Evolutionary conservation across 92 coral and sea anemone genomes (phyloP).

Genomic region (Palythoa caribaeorum): DNA sequence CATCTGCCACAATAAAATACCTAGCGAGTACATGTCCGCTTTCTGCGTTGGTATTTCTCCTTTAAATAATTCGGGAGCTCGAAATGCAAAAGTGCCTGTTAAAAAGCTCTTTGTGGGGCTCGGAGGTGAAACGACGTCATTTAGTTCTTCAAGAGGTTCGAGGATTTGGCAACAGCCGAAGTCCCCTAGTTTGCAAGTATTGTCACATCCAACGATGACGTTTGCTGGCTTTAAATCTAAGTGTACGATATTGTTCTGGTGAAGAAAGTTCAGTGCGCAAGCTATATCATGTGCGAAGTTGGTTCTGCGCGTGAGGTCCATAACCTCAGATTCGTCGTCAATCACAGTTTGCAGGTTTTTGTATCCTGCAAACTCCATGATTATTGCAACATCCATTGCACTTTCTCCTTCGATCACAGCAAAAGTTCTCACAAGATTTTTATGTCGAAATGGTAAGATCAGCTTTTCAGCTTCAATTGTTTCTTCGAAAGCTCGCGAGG

Average conservation of each 20-base stretch:
- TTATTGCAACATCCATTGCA: slow-evolving; percentile 68
- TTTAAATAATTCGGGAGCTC: slow-evolving; percentile 92
- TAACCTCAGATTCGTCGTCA: slow-evolving; percentile 72
- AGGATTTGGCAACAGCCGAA: slow-evolving; percentile 92
- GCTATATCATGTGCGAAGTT: slow-evolving; percentile 76
- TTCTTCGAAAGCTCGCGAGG: slow-evolving; percentile 76
- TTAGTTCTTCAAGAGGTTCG: slow-evolving; percentile 55
- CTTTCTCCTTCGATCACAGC: slow-evolving; percentile 83
- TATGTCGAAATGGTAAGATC: slow-evolving; percentile 74
- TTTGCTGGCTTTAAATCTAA: slow-evolving; percentile 96
- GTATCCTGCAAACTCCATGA: slow-evolving; percentile 93
- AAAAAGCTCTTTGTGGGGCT: slow-evolving; percentile 79
- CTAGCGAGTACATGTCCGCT: slow-evolving; percentile 94
- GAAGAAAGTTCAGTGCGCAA: slow-evolving; percentile 82
- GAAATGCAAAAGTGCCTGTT: slow-evolving; percentile 93
- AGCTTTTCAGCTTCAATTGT: slow-evolving; percentile 86
- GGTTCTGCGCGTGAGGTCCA: slow-evolving; percentile 73
- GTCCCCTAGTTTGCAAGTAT: slow-evolving; percentile 89
- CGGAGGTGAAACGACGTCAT: slow-evolving; percentile 61
- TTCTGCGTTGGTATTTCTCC: slow-evolving; percentile 86
- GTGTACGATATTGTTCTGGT: slow-evolving; percentile 77
- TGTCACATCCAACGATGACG: slow-evolving; percentile 76
- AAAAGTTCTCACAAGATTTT: slow-evolving; percentile 81
- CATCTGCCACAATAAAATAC: slow-evolving; percentile 95
- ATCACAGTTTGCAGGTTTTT: slow-evolving; percentile 84